Evolutionary conservation across 2,888 invertebrate genomes (phyloP), one percentile per base, ranked within the genome.

Genomic region (Phortica magna): DNA sequence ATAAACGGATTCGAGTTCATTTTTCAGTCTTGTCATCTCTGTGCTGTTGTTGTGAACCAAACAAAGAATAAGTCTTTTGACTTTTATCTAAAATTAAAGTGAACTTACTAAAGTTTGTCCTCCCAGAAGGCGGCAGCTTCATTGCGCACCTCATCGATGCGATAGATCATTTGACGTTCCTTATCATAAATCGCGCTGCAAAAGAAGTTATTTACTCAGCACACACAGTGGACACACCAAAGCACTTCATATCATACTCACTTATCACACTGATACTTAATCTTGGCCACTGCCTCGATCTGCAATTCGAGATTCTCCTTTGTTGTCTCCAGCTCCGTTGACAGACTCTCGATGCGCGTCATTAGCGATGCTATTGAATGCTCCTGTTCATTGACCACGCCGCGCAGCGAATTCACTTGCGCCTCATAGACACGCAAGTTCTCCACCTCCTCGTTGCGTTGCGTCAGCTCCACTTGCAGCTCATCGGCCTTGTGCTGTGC

Each of bases 121-220:
- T 95, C 95, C 95, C 95, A 95, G 92, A 94, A 93, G 82, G 93
- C 92, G 78, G 93, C 93, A 81, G 93, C 93, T 89, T 93, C 93
- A 79, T 92, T 92, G 80, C 93, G 92, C 87, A 93, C 93, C 83
- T 93, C 93, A 82, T 93, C 93, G 81, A 94, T 90, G 80, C 90
- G 90, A 81, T 91, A 91, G 80, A 91, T 89, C 88, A 91, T 90
- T 86, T 91, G 89, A 76, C 92, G 91, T 81, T 93, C 93, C 85
- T 92, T 93, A 83, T 92, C 93, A 81, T 90, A 90, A 76, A 92
- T 85, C 79, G 91, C 90, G 84, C 91, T 91, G 64, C 5, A 71
- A 78, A 41, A 31, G 6, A 4, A 31, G 42, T 6, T 12, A 17
- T 5, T 17, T n/a, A 19, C 9, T 19, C 9, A 59, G 17, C 19